phyloP scores from a whole-genome alignment of 1,140 invertebrate species.

The Pentalonia nigronervosa region DNA sequence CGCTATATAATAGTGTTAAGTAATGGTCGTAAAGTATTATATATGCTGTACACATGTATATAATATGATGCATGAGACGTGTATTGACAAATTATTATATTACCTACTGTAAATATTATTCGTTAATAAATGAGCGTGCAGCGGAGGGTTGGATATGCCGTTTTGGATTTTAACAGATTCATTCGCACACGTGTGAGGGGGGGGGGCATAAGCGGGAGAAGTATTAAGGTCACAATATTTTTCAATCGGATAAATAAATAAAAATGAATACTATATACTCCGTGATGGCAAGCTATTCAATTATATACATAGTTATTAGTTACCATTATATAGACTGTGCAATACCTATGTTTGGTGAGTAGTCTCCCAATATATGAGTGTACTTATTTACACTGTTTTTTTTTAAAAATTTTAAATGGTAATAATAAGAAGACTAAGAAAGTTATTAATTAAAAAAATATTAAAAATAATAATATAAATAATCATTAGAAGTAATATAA shows the following conservation, averaged over 20 bases:
- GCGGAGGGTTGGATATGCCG: background rate
- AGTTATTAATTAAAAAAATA: too few species aligned
- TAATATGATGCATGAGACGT: background rate
- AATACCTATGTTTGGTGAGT: too few species aligned
- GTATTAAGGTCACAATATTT: background rate
- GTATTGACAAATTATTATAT: background rate
- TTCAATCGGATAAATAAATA: background rate
- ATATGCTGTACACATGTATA: background rate
- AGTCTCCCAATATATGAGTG: too few species aligned
- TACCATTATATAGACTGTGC: background rate
- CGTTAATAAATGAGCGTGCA: background rate
- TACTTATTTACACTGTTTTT: too few species aligned
- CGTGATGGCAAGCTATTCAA: background rate
- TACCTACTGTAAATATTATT: background rate
- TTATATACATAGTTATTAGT: background rate
- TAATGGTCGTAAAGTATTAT: background rate
- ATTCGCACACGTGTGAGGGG: background rate
- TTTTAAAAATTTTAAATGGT: too few species aligned
- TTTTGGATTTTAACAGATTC: background rate
- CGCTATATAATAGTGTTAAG: background rate
- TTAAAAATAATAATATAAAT: too few species aligned
- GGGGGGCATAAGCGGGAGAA: background rate
- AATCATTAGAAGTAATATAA: too few species aligned
- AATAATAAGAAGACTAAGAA: too few species aligned
- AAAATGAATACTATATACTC: background rate